Percentiles rank a stretch among this genome's conserved stretches.
Conservation (phyloP, 2,113 vertebrate species). For the Elanus axillaris region DNA sequence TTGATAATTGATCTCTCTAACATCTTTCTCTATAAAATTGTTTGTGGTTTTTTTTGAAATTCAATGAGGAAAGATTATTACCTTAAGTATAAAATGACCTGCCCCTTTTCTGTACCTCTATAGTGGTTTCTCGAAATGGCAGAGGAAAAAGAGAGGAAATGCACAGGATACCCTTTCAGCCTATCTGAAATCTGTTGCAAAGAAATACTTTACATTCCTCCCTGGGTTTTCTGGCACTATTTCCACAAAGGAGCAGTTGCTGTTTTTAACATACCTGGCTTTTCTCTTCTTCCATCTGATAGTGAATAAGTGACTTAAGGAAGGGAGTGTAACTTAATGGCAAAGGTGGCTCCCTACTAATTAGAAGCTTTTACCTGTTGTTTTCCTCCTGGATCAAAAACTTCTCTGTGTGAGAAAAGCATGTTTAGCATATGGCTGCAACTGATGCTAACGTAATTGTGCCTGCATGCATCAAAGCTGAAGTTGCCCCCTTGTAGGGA, state of each 20-base stretch:
- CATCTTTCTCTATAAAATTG: not conserved
- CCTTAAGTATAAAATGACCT: not conserved
- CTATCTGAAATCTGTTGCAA: not conserved
- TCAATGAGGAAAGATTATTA: not conserved
- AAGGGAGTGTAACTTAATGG: not conserved
- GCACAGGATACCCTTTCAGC: not conserved
- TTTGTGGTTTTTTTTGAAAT: not conserved
- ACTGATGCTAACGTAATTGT: not conserved
- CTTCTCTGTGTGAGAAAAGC: not conserved
- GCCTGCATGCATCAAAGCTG: not conserved
- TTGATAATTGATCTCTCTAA: not conserved
- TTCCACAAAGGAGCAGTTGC: not conserved
- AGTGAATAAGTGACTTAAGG: not conserved
- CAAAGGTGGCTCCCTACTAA: not conserved
- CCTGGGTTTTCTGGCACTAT: not conserved
- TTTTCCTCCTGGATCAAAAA: not conserved
- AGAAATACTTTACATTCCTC: not conserved
- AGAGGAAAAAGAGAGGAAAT: not conserved
- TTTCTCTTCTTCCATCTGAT: not conserved
- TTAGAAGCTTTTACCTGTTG: not conserved
- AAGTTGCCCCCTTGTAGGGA: not conserved
- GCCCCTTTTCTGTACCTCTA: not conserved
- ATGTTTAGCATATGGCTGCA: not conserved
- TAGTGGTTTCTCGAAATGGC: not conserved
- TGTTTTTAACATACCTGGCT: not conserved